Conservation (phyloP, 2,113 vertebrate genomes). For the Paramisgurnus dabryanus region DNA sequence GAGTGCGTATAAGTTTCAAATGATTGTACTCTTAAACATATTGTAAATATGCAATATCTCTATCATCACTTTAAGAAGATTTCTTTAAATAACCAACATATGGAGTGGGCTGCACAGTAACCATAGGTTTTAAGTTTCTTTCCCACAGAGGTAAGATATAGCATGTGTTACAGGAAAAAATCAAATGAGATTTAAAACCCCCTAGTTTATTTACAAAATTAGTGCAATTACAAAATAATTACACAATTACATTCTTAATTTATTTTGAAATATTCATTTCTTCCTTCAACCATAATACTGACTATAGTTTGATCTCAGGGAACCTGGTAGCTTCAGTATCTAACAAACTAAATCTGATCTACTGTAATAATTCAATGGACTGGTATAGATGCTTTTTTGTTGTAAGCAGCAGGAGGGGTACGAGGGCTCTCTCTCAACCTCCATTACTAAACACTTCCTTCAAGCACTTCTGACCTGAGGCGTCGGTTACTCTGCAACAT, state of each 20-base stretch:
- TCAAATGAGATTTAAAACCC: background rate
- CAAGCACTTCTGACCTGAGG: constrained; percentile 22
- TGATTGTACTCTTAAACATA: background rate
- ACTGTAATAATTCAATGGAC: background rate
- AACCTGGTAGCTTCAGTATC: background rate
- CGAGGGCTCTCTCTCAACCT: background rate
- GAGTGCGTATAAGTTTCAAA: background rate
- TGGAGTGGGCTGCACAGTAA: constrained; percentile 28
- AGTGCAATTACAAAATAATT: too few species aligned
- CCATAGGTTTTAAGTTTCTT: constrained; percentile 42
- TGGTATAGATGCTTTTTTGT: background rate
- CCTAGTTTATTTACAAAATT: too few species aligned
- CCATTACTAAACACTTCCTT: constrained; percentile 31
- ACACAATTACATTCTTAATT: too few species aligned
- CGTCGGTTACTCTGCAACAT: constrained; percentile 15
- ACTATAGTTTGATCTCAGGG: background rate
- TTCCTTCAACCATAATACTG: too few species aligned
- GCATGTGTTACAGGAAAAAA: constrained; percentile 27
- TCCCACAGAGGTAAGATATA: constrained; percentile 15
- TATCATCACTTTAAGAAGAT: constrained; percentile 9
- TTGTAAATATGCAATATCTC: background rate
- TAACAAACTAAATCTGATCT: background rate
- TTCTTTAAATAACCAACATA: constrained; percentile 58
- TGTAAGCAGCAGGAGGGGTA: background rate
- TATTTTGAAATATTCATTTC: too few species aligned